phyloP scores from a whole-genome alignment of 2,113 vertebrate genomes.

The Panurus biarmicus region DNA sequence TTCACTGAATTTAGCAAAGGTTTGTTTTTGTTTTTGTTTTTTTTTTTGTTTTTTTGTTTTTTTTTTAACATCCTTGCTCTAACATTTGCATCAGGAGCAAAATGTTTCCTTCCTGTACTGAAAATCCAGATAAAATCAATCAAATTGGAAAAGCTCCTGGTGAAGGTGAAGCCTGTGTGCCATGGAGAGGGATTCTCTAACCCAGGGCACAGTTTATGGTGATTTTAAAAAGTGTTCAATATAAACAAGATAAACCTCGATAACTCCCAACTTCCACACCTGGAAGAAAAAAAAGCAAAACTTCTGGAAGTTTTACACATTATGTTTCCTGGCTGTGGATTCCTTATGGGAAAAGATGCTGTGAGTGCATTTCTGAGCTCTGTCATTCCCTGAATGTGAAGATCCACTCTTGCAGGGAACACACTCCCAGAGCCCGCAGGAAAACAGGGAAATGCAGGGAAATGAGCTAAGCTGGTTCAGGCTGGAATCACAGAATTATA shows the following conservation, averaged over 20 bases:
- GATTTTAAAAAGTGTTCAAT: background rate
- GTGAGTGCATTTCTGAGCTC: background rate
- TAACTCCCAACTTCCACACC: too few relatives aligned
- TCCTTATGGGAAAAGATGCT: background rate
- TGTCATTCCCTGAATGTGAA: rapidly evolving
- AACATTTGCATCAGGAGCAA: background rate
- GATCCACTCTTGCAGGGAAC: background rate
- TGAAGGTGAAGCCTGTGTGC: background rate
- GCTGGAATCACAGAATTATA: background rate
- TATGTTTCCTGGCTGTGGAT: background rate
- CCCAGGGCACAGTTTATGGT: rapidly evolving
- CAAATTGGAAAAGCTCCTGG: rapidly evolving
- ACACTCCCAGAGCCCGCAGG: rapidly evolving
- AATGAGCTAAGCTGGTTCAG: rapidly evolving
- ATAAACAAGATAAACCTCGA: rapidly evolving
- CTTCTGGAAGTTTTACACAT: background rate
- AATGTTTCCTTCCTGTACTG: rapidly evolving
- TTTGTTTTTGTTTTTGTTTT: too few relatives aligned
- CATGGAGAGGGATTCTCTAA: background rate
- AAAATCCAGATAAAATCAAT: background rate
- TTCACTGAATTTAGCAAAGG: background rate
- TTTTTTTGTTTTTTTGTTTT: too few relatives aligned
- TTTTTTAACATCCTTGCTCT: rapidly evolving
- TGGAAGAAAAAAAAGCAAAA: background rate
- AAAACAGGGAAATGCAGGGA: background rate